phyloP scores from a whole-genome alignment of 2,113 vertebrate species.

The Litocranius walleri region DNA sequence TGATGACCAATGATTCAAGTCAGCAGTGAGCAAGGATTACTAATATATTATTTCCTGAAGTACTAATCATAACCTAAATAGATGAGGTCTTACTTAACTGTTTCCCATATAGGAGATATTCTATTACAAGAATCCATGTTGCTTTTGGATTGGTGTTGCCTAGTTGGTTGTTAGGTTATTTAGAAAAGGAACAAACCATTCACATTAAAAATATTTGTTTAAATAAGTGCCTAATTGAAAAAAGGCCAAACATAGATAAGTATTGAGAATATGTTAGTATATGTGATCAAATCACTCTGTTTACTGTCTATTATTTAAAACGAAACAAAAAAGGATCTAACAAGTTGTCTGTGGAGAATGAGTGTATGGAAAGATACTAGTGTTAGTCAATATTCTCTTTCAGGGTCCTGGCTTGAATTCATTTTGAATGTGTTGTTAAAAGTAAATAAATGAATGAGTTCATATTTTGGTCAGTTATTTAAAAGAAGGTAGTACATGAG shows the following conservation, averaged over 20 bases:
- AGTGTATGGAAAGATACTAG: too few relatives aligned
- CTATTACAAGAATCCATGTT: too few relatives aligned
- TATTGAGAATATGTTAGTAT: neutral
- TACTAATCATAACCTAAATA: too few relatives aligned
- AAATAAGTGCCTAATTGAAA: neutral
- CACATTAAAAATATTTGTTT: neutral
- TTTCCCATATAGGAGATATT: neutral
- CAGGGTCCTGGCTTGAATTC: neutral
- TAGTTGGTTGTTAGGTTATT: neutral
- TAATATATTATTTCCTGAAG: neutral
- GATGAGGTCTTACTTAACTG: neutral
- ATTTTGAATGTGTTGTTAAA: neutral
- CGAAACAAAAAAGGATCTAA: neutral
- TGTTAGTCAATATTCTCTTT: neutral
- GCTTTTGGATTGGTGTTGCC: neutral
- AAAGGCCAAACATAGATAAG: neutral
- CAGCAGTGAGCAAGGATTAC: neutral
- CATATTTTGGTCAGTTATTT: neutral
- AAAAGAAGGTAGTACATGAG: neutral
- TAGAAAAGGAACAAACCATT: neutral
- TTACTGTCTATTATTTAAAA: neutral
- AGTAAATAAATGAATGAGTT: neutral
- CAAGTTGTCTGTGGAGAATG: neutral
- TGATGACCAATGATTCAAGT: neutral
- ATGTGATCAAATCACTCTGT: neutral